These are phyloP conservation scores for Rhinogobio ventralis DNA, from an alignment of 2,797 vertebrate species.

Conservation along the genomic window DNA sequence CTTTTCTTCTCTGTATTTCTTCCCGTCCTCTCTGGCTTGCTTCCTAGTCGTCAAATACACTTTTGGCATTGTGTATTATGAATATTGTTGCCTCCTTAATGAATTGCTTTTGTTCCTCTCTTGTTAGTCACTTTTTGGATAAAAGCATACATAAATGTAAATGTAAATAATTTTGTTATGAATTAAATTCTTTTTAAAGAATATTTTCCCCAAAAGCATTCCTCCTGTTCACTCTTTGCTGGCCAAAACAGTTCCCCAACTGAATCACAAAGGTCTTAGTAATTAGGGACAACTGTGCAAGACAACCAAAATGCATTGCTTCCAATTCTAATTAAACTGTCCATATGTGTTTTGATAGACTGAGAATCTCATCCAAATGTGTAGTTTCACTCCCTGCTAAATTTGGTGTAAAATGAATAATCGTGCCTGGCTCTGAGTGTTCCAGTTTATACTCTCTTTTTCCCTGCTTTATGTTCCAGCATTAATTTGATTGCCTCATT, in stretches of 20 bases:
- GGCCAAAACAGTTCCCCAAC: constrained; percentile 14
- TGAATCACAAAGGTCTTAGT: constrained; percentile 12
- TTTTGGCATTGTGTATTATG: background rate
- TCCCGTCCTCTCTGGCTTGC: background rate
- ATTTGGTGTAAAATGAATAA: constrained; percentile 36
- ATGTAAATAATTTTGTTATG: background rate
- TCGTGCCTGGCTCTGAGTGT: constrained; percentile 35
- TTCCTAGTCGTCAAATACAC: background rate
- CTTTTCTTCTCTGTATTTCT: background rate
- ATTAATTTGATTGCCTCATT: constrained; percentile 69
- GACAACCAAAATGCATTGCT: background rate
- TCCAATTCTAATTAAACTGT: constrained; percentile 5
- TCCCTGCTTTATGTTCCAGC: constrained; percentile 60
- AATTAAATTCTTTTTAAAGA: background rate
- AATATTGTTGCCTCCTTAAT: background rate
- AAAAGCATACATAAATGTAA: background rate
- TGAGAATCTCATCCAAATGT: constrained; percentile 10
- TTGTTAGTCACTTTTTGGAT: background rate
- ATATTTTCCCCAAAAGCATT: background rate
- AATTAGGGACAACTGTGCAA: constrained; percentile 16
- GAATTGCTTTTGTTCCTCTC: background rate
- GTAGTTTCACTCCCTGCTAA: constrained; percentile 12
- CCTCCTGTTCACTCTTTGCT: background rate
- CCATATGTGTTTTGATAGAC: constrained; percentile 33
- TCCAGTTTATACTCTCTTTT: constrained; percentile 54